A percentile compares a stretch with the other conserved stretches of the same genome.
Evolutionary conservation across 2,113 vertebrate genomes (phyloP).

Genomic region (Brachyistius frenatus): DNA sequence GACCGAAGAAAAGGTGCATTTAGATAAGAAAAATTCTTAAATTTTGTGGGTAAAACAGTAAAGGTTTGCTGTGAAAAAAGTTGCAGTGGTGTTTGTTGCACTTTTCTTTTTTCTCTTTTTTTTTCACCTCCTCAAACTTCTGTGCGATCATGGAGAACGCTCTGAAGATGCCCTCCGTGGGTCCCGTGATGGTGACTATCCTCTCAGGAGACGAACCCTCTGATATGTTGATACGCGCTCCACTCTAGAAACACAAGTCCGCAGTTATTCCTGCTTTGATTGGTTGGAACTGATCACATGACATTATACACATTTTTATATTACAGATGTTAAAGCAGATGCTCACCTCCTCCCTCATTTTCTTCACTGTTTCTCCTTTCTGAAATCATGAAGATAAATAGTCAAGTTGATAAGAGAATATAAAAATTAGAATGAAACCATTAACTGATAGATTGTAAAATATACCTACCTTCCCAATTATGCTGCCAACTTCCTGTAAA

Average conservation of each 20-base stretch:
- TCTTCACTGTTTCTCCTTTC: conserved; percentile 97
- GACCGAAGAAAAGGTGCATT: conserved; percentile 25
- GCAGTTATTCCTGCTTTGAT: conserved; percentile 16
- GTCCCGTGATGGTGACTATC: conserved; percentile 94
- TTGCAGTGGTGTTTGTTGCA: not conserved
- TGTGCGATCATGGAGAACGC: conserved; percentile 95
- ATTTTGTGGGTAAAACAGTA: not conserved
- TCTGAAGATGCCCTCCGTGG: conserved; percentile 94
- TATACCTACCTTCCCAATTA: conserved; percentile 91
- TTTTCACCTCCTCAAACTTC: conserved; percentile 94
- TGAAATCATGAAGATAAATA: conserved; percentile 73
- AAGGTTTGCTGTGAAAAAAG: not conserved
- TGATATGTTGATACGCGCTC: conserved; percentile 95
- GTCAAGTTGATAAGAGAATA: conserved; percentile 12
- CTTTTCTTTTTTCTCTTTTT: not conserved
- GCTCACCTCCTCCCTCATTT: conserved; percentile 95
- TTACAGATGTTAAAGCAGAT: conserved; percentile 17
- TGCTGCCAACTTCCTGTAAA: conserved; percentile 93
- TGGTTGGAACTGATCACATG: conserved; percentile 9
- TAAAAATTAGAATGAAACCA: not conserved
- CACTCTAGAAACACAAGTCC: conserved; percentile 85
- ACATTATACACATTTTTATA: not conserved
- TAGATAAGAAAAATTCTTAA: not conserved
- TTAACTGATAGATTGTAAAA: conserved; percentile 24
- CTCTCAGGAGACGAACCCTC: conserved; percentile 94